phyloP scores from a whole-genome alignment of 2,113 vertebrate genomes.

The Ivindomyrus marchei region DNA sequence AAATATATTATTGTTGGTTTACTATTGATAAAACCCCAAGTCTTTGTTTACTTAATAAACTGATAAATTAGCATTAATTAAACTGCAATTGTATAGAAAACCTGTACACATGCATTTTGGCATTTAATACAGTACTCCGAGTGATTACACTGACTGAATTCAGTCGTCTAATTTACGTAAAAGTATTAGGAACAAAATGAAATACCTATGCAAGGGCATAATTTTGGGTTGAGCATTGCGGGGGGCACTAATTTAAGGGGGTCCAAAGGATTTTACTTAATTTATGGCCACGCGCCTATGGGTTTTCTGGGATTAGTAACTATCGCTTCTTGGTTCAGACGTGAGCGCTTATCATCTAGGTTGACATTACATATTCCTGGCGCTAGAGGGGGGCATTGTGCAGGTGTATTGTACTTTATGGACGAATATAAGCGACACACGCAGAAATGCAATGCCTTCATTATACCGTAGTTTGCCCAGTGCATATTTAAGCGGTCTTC shows the following conservation, averaged over 20 bases:
- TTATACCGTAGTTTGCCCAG: neutral
- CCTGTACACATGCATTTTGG: neutral
- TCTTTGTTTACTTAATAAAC: neutral
- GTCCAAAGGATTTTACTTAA: neutral
- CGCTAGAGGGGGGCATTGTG: neutral
- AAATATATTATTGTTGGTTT: neutral
- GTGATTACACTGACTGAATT: neutral
- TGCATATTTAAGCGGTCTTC: constrained; percentile 2
- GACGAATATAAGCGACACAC: neutral
- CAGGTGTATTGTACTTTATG: neutral
- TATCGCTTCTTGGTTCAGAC: neutral
- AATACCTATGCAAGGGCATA: neutral
- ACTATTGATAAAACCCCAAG: neutral
- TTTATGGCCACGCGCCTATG: neutral
- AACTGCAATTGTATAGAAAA: neutral
- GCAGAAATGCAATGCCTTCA: neutral
- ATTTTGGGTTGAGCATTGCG: neutral
- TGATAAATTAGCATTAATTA: neutral
- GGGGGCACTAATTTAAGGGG: neutral
- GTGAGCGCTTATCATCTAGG: neutral
- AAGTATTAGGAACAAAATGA: neutral
- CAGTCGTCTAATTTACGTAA: neutral
- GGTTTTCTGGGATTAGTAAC: neutral
- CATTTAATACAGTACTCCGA: neutral
- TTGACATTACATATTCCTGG: neutral